Evolutionary conservation across 2,888 invertebrate species (phyloP), one percentile per base, ranked within the genome.

Genomic region (Tinea pellionella): DNA sequence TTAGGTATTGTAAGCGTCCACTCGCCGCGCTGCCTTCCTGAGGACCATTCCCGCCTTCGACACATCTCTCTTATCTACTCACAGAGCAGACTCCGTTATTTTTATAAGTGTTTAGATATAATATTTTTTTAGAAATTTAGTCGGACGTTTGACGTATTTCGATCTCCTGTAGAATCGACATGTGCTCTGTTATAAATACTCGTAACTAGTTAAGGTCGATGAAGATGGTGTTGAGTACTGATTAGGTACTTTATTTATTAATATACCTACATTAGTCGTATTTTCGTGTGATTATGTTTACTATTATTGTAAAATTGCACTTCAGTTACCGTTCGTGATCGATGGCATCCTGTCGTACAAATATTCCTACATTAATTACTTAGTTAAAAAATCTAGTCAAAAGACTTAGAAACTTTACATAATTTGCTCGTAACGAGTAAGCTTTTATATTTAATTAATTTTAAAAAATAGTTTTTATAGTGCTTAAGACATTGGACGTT

Each of bases 301-400:
- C 73, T 78, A 77, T 83, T 84, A 81, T 73, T 78, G 74, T 79
- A 82, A 81, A 85, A 79, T 61, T 84, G 86, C 86, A 87, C 86
- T 87, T 86, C 83, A 86, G 86, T 87, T 87, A 87, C 87, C 87
- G 84, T 80, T 86, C 84, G 86, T 87, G 83, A 86, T 85, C 79
- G 78, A 82, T 85, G 85, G 85, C 86, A 86, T 86, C 86, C 85
- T 81, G 84, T 86, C 87, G 87, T 87, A 87, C 87, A 87, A 87
- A 87, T 87, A 87, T 86, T 86, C 86, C 87, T 87, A 86, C 83
- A 82, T 85, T 86, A 80, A 82, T 82, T 84, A 85, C 79, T 80
- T 80, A 77, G 75, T 71, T 85, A 86, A 84, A 80, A 84, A 84
- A 82, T 87, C 87, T 87, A 87, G 87, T 87, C 87, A 87, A 77